phyloP scores from a whole-genome alignment of 2,113 vertebrate genomes.

The Tetrax tetrax region DNA sequence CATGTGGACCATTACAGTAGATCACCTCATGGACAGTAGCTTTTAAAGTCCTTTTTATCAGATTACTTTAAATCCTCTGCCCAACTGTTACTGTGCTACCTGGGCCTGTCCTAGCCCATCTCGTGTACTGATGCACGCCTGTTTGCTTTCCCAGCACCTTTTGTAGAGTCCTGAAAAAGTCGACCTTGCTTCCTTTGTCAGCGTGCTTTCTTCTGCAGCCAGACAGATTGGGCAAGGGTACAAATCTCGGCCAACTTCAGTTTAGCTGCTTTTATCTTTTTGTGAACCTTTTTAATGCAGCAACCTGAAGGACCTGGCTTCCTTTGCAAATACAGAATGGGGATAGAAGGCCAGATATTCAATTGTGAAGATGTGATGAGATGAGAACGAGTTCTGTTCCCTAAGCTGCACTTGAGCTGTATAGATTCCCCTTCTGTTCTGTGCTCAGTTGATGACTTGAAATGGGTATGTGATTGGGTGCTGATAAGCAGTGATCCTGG shows the following conservation, averaged over 20 bases:
- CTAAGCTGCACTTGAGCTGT: not conserved
- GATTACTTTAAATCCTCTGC: not conserved
- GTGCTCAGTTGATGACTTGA: not conserved
- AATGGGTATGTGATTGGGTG: not conserved
- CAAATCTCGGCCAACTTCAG: not conserved
- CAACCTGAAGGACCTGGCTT: not conserved
- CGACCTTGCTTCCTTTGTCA: not conserved
- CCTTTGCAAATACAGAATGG: not conserved
- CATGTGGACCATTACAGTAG: not conserved
- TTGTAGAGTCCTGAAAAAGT: not conserved
- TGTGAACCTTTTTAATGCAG: not conserved
- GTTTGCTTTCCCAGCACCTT: not conserved
- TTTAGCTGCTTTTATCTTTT: not conserved
- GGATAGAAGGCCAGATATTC: not conserved
- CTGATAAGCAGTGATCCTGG: not conserved
- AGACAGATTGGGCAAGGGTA: not conserved
- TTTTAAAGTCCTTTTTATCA: not conserved
- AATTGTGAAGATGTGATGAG: not conserved
- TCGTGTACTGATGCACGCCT: fast-evolving
- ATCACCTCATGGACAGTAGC: not conserved
- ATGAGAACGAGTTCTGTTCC: not conserved
- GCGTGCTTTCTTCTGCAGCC: not conserved
- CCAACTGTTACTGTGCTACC: not conserved
- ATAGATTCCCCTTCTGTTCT: not conserved
- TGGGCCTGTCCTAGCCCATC: not conserved